Evolutionary conservation across 2,888 invertebrate species (phyloP), one percentile per base, ranked within the genome.

Genomic region (Corbicula japonica): DNA sequence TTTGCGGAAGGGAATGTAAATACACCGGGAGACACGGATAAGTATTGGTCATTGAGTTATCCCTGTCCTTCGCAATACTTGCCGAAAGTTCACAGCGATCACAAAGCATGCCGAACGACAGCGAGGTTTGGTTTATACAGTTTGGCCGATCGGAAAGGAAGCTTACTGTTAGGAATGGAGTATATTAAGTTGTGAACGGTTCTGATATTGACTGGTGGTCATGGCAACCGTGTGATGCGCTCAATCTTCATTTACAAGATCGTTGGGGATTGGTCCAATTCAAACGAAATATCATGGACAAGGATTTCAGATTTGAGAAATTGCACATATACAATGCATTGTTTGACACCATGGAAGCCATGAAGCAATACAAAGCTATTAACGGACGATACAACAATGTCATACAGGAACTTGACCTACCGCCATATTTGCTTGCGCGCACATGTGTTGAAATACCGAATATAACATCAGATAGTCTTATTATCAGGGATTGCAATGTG

Each of bases 211-310:
- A 70, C 35, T 81, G 81, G 81, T 81, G 81, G 81, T 62, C 81
- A 68, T 81, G 81, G 81, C 81, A 81, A 75, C 77, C 76, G 21
- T 74, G 77, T 35, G 81, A 63, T 26, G 58, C 81, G 0, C 65
- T 81, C 6, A 77, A 77, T 56, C 58, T 77, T 1, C 77, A 71
- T 46, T 35, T 81, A 23, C 81, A 77, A 58, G 81, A 81, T 54
- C 18, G 77, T 21, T 77, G 90, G 90, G 90, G 90, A 3, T 69
- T 90, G 52, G 75, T 90, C 5, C 89, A 88, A 76, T 90, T 90
- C 30, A 81, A 76, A 32, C 56, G 63, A 48, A 63, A 54, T 12
- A 41, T 61, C 5, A 21, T 34, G 15, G 68, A 78, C 26, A 73
- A 68, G 21, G 66, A 48, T 18, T 78, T 86, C 52, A 61, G 30